Evolutionary conservation across 2,113 vertebrate species (phyloP).

Genomic region (Ammodytes dubius): DNA sequence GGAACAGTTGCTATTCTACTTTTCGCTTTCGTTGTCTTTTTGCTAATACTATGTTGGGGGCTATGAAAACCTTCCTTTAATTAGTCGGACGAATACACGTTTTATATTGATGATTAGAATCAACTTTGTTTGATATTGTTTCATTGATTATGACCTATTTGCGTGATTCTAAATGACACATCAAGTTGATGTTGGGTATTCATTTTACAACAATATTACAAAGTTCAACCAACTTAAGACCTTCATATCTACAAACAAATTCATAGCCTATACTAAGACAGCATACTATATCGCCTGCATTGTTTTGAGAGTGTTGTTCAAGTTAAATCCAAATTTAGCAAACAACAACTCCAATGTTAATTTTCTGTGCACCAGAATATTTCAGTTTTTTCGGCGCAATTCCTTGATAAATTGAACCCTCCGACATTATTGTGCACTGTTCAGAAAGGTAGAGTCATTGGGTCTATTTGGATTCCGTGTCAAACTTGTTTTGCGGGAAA

Average conservation of each 20-base stretch:
- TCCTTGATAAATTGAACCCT: neutral
- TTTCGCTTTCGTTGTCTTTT: constrained; percentile 34
- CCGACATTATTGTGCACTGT: neutral
- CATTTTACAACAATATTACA: neutral
- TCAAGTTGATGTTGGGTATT: neutral
- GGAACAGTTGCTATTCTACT: constrained; percentile 31
- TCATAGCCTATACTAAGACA: neutral
- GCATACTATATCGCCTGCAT: neutral
- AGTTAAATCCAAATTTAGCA: neutral
- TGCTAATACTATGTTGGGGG: constrained; percentile 1
- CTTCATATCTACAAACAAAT: neutral
- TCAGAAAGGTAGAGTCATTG: too few species aligned
- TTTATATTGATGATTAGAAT: neutral
- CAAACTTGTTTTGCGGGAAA: too few species aligned
- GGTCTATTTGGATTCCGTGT: too few species aligned
- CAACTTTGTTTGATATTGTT: neutral
- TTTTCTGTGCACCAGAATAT: neutral
- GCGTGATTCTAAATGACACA: neutral
- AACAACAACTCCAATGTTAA: neutral
- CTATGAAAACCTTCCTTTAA: neutral
- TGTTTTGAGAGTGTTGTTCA: neutral
- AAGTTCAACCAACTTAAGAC: neutral
- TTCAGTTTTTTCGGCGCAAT: neutral
- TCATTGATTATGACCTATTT: neutral
- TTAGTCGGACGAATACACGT: neutral